A percentile compares a stretch with the other conserved stretches of the same genome.
phyloP scores from a whole-genome alignment of 1,140 invertebrate genomes.

The Monomorium pharaonis region DNA sequence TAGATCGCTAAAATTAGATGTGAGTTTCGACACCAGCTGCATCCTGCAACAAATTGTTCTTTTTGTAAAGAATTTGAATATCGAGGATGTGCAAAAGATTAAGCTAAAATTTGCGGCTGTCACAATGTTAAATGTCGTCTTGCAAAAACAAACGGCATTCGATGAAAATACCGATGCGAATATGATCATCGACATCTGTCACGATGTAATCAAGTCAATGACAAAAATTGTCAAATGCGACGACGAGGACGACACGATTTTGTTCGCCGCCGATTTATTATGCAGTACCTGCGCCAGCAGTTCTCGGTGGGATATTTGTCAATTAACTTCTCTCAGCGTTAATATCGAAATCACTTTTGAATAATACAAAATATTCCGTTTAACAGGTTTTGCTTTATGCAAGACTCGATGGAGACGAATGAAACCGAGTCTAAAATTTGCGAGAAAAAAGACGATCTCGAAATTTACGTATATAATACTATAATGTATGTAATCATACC shows the following conservation, averaged over 20 bases:
- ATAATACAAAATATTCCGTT: neutral
- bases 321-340: neutral
- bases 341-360: neutral
- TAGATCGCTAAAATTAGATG: slow-evolving; percentile 48
- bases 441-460: neutral
- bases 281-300: slow-evolving; percentile 55
- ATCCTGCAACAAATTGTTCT: slow-evolving; percentile 27
- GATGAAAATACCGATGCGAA: slow-evolving; percentile 1
- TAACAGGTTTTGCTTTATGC: slow-evolving; percentile 40
- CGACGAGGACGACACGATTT: slow-evolving; percentile 47
- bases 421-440: neutral
- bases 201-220: slow-evolving; percentile 51
- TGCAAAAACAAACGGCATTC: slow-evolving; percentile 15
- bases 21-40: slow-evolving; percentile 44
- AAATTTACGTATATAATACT: slow-evolving; percentile 7
- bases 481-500: slow-evolving; percentile 64
- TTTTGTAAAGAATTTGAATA: slow-evolving; percentile 37
- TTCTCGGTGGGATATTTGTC: slow-evolving; percentile 32
- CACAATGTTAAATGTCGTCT: slow-evolving; percentile 49
- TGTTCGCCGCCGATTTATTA: neutral
- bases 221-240: slow-evolving; percentile 50
- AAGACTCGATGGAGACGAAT: neutral
- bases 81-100: neutral
- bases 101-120: slow-evolving; percentile 37
- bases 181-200: slow-evolving; percentile 43